Conservation (phyloP, 35 echinoderm and acorn worm genomes). For the Apostichopus japonicus region DNA sequence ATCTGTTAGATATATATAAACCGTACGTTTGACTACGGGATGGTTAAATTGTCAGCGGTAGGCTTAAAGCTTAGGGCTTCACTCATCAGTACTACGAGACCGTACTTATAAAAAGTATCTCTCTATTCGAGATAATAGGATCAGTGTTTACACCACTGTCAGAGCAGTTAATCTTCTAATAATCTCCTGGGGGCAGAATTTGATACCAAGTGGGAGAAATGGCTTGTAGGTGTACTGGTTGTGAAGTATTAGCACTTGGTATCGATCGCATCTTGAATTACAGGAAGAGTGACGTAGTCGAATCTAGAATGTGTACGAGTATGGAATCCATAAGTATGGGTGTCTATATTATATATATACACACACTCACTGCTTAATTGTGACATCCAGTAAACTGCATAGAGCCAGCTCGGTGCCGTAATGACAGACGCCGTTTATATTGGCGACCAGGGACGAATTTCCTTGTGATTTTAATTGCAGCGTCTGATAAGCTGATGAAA, state of each 20-base stretch:
- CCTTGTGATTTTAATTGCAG: no score
- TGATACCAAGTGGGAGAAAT: not conserved
- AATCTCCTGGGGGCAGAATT: slow-evolving; percentile 49
- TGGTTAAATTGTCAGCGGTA: not conserved
- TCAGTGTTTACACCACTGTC: slow-evolving; percentile 40
- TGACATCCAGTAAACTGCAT: no score
- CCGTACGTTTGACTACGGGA: not conserved
- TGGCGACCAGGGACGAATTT: no score
- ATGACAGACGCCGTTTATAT: no score
- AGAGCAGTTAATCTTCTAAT: slow-evolving; percentile 41
- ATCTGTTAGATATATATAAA: no score
- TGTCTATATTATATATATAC: no score
- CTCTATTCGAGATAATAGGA: slow-evolving; percentile 7
- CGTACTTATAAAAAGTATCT: not conserved
- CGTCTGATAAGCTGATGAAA: no score
- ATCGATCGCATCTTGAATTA: slow-evolving; percentile 29
- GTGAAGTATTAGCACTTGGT: not conserved
- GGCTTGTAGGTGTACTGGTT: not conserved
- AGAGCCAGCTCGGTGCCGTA: no score
- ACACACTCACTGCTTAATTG: no score
- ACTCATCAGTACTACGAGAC: not conserved
- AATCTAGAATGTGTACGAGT: not conserved
- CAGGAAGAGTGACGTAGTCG: not conserved
- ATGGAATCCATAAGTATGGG: not conserved
- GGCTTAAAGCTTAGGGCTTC: not conserved